These are phyloP conservation scores for Oryctes rhinoceros DNA, from an alignment of 1,140 invertebrate genomes.

Conservation along the genomic window DNA sequence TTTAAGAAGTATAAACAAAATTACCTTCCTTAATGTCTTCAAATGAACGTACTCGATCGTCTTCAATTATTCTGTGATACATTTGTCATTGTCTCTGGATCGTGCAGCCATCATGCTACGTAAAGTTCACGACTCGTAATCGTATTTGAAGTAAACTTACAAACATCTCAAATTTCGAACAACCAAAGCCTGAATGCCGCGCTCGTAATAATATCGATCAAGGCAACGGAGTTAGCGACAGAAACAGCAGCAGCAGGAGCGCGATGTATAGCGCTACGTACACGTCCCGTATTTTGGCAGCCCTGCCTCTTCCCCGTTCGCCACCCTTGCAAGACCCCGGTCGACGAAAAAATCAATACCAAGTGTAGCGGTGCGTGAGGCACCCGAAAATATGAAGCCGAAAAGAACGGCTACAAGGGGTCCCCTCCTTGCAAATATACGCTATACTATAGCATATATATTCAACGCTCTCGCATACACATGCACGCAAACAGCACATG, in stretches of 20 bases:
- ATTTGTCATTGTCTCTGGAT: no score
- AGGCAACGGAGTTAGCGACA: slow-evolving; percentile 22
- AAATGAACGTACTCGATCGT: no score
- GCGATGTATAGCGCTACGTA: slow-evolving; percentile 22
- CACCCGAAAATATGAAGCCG: slow-evolving; percentile 34
- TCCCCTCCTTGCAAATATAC: slow-evolving; percentile 23
- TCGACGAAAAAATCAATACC: slow-evolving; percentile 34
- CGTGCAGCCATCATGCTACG: no score
- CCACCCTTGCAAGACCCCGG: slow-evolving; percentile 26
- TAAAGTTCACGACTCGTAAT: not conserved
- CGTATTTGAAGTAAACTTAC: not conserved
- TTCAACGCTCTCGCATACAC: slow-evolving; percentile 22
- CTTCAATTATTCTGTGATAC: no score
- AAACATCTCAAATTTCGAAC: slow-evolving; percentile 7
- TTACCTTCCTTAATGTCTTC: no score
- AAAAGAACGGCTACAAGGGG: slow-evolving; percentile 33
- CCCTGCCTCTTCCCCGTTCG: slow-evolving; percentile 23
- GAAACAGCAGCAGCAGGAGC: slow-evolving; percentile 34
- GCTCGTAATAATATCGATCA: slow-evolving; percentile 25
- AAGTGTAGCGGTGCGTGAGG: slow-evolving; percentile 36
- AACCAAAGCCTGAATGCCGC: not conserved
- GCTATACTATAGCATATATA: slow-evolving; percentile 19
- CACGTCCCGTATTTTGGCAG: slow-evolving; percentile 34
- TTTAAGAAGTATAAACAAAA: no score
- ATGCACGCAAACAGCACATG: not conserved